Evolutionary conservation across 2,888 invertebrate species (phyloP).

Genomic region (Panopea generosa): DNA sequence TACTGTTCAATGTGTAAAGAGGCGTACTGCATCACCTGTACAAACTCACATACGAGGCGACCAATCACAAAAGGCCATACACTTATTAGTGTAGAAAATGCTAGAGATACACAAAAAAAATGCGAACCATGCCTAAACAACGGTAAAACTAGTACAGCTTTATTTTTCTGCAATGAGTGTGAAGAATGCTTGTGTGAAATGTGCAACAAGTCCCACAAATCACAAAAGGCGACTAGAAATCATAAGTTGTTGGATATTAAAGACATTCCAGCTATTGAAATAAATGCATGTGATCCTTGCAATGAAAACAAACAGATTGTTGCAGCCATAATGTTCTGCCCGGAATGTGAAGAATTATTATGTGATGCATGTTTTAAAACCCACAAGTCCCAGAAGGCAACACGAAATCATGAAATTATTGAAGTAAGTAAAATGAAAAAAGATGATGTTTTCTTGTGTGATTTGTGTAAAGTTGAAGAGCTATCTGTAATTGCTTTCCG

Average conservation of each 20-base stretch:
- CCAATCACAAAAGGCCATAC: background rate
- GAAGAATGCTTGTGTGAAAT: slow-evolving; percentile 5
- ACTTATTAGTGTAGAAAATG: background rate
- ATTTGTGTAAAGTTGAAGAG: no score
- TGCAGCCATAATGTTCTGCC: no score
- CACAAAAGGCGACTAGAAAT: background rate
- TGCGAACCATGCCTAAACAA: no score
- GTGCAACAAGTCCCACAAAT: background rate
- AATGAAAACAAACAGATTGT: no score
- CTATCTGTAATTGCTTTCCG: no score
- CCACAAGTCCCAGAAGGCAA: background rate
- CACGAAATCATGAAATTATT: background rate
- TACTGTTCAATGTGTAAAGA: slow-evolving; percentile 9
- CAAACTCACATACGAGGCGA: slow-evolving; percentile 6
- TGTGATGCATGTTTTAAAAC: no score
- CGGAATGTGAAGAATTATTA: no score
- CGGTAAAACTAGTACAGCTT: no score
- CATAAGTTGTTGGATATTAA: background rate
- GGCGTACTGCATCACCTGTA: background rate
- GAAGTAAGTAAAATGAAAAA: background rate
- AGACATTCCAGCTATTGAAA: no score
- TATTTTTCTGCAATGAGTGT: background rate
- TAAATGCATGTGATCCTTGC: no score
- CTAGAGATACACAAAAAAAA: no score
- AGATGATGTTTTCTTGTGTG: no score